Evolutionary conservation across 2,888 invertebrate genomes (phyloP).

Genomic region (Meteorus cinctellus): DNA sequence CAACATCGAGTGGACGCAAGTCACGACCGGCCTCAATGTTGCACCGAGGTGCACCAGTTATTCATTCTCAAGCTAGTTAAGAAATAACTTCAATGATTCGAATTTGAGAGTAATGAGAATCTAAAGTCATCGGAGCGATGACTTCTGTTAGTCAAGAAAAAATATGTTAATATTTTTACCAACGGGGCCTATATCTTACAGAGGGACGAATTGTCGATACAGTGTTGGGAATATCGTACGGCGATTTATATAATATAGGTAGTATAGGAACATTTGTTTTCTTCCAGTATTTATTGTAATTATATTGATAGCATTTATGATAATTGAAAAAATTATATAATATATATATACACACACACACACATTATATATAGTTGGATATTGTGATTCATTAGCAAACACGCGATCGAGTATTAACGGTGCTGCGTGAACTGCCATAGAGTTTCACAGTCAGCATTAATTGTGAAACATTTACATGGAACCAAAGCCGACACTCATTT

Average conservation of each 20-base stretch:
- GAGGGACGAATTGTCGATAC: constrained; percentile 44
- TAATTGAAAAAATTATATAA: neutral
- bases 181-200: constrained; percentile 60
- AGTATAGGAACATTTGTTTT: constrained; percentile 62
- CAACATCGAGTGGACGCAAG: constrained; percentile 62
- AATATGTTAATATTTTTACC: constrained; percentile 52
- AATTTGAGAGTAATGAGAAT: constrained; percentile 1
- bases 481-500: constrained; percentile 56
- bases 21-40: constrained; percentile 75
- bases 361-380: constrained; percentile 17
- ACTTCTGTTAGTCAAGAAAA: constrained; percentile 43
- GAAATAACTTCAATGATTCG: constrained; percentile 37
- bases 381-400: constrained; percentile 36
- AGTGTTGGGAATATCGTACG: constrained; percentile 44
- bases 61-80: constrained; percentile 78
- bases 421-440: constrained; percentile 62
- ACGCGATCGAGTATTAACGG: constrained; percentile 24
- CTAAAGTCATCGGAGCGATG: constrained; percentile 46
- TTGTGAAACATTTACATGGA: constrained; percentile 49
- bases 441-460: constrained; percentile 54
- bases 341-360: constrained; percentile 10
- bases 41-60: constrained; percentile 76
- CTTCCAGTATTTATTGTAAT: constrained; percentile 69
- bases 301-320: constrained; percentile 25
- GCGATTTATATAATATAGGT: constrained; percentile 54